Percentiles rank a stretch among this genome's conserved stretches.
phyloP scores from a whole-genome alignment of 2,113 vertebrate genomes.

The Oryzias celebensis region DNA sequence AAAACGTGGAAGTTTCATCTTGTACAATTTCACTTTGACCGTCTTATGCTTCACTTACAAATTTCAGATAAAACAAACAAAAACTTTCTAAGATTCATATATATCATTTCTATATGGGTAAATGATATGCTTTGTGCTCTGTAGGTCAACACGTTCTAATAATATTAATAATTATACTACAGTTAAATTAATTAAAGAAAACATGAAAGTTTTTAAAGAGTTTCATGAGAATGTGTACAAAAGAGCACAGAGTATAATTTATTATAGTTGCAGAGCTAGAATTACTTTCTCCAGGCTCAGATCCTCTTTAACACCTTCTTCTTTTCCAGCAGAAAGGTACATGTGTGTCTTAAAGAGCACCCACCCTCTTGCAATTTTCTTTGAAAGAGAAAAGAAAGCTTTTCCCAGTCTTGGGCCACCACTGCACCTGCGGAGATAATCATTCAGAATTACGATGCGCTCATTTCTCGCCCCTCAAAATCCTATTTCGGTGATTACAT shows the following conservation, averaged over 20 bases:
- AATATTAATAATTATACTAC: too few relatives aligned
- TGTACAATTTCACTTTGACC: too few relatives aligned
- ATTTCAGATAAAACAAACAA: too few relatives aligned
- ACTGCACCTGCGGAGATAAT: constrained; percentile 64
- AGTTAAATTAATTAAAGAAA: too few relatives aligned
- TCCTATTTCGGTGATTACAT: constrained; percentile 68
- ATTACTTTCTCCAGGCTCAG: constrained; percentile 30
- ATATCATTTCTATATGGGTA: too few relatives aligned
- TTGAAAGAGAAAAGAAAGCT: constrained; percentile 15
- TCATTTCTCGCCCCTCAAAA: constrained; percentile 63
- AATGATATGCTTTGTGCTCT: too few relatives aligned
- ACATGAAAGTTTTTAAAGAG: too few relatives aligned
- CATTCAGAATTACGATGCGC: constrained; percentile 57
- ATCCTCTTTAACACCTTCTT: constrained; percentile 27
- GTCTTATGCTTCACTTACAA: too few relatives aligned
- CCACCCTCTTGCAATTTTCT: constrained; percentile 42
- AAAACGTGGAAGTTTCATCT: too few relatives aligned
- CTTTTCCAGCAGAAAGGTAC: constrained; percentile 13
- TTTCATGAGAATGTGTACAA: background rate
- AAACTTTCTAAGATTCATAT: too few relatives aligned
- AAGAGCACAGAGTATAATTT: constrained; percentile 12
- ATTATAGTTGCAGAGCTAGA: constrained; percentile 1
- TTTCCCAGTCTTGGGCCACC: constrained; percentile 18
- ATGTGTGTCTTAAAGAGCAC: constrained; percentile 26
- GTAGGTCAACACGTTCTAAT: too few relatives aligned